These are phyloP conservation scores for Acanthoscelides obtectus DNA, from an alignment of 2,888 invertebrate species.

Conservation along the genomic window DNA sequence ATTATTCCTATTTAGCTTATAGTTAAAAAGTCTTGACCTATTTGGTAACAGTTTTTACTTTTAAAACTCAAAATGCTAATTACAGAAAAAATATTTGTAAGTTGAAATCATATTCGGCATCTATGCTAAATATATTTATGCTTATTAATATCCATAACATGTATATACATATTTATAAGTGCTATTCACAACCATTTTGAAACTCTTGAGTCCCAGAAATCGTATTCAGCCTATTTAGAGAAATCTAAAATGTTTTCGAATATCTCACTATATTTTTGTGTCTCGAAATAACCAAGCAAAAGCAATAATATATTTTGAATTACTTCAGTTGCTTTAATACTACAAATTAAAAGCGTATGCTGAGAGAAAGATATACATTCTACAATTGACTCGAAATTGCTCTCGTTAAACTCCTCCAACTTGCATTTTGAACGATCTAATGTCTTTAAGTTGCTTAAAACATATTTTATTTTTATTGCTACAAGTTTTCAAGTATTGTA, in stretches of 20 bases:
- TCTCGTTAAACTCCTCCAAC: background rate
- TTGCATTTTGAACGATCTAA: background rate
- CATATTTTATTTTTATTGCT: too few species aligned
- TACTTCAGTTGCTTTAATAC: background rate
- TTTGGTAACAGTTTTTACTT: background rate
- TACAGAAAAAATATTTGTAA: background rate
- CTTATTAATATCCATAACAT: background rate
- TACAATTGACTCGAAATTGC: background rate
- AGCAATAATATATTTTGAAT: background rate
- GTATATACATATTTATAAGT: slow-evolving; percentile 3
- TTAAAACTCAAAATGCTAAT: background rate
- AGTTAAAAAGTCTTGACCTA: background rate
- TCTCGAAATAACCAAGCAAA: background rate
- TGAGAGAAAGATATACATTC: background rate
- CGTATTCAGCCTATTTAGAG: background rate
- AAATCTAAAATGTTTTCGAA: background rate
- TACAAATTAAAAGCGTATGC: background rate
- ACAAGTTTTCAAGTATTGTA: too few species aligned
- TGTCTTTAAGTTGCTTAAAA: background rate
- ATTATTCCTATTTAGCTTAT: background rate
- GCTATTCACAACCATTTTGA: slow-evolving; percentile 2
- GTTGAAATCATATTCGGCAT: background rate
- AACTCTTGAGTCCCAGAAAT: background rate
- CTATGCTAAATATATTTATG: background rate
- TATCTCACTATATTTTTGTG: background rate